These are phyloP conservation scores for Pycnomerus fuliginosus DNA, from an alignment of 2,888 invertebrate genomes.

Conservation along the genomic window DNA sequence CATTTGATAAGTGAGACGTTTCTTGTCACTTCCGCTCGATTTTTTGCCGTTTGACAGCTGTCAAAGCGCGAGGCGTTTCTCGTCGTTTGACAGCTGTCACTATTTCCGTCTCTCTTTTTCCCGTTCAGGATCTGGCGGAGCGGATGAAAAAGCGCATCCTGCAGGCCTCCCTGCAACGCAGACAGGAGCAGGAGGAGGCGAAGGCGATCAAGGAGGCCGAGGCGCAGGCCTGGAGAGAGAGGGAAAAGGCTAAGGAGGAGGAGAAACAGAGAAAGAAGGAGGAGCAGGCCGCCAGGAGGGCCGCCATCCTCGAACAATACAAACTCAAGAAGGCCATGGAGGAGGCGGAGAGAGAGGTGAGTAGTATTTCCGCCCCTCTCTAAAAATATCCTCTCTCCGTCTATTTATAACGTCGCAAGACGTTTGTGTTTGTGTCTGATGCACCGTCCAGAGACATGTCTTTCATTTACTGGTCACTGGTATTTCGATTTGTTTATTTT, in stretches of 20 bases:
- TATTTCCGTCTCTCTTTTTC: no score
- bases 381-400: constrained; percentile 2
- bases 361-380: constrained; percentile 11
- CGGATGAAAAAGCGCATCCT: constrained; percentile 89
- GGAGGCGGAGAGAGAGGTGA: constrained; percentile 83
- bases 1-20: constrained; percentile 1
- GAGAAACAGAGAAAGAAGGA: constrained; percentile 71
- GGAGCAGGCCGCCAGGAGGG: constrained; percentile 84
- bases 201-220: constrained; percentile 83
- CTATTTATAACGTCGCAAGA: constrained; percentile 6
- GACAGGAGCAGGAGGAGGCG: constrained; percentile 87
- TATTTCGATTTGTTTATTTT: constrained; percentile 17
- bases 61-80: no score
- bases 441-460: constrained; percentile 39
- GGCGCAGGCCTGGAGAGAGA: constrained; percentile 70
- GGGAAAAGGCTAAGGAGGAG: constrained; percentile 74
- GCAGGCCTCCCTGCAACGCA: constrained; percentile 83
- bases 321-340: constrained; percentile 91
- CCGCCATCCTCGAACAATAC: constrained; percentile 88
- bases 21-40: no score
- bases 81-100: no score
- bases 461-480: constrained; percentile 50
- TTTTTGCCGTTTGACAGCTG: no score
- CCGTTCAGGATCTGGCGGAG: constrained; percentile 73
- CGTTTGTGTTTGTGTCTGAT: constrained; percentile 1